Conservation (phyloP, 2,888 invertebrate species). For the Ichneumoninae sp. region DNA sequence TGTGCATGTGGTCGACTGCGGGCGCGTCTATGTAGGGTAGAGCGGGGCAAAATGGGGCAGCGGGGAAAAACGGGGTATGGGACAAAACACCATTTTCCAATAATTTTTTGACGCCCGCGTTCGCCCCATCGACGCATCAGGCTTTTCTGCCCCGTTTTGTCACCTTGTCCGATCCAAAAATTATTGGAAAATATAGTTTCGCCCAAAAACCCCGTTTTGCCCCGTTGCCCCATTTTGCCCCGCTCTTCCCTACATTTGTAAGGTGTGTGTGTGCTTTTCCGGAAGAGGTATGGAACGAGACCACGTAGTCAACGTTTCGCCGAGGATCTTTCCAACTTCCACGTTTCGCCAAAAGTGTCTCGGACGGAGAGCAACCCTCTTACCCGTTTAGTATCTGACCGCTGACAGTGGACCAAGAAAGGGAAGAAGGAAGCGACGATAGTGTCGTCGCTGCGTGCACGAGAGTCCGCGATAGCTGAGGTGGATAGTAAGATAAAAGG, state of each 20-base stretch:
- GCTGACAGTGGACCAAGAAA: constrained; percentile 11
- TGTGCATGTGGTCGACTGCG: not conserved
- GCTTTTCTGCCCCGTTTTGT: too few species aligned
- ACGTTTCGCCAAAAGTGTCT: constrained; percentile 56
- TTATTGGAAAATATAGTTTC: too few species aligned
- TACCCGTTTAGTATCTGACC: constrained; percentile 49
- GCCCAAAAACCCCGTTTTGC: too few species aligned
- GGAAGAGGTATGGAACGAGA: constrained; percentile 19
- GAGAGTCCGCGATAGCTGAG: constrained; percentile 8
- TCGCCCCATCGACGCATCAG: too few species aligned
- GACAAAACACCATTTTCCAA: too few species aligned
- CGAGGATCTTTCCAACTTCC: constrained; percentile 45
- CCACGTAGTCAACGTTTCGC: constrained; percentile 56
- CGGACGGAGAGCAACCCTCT: constrained; percentile 54
- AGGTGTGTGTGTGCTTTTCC: not conserved
- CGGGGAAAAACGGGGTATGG: too few species aligned
- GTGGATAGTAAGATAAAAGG: constrained; percentile 47
- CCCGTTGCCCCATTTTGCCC: too few species aligned
- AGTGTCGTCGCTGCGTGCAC: constrained; percentile 26
- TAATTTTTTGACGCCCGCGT: too few species aligned
- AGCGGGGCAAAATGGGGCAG: too few species aligned
- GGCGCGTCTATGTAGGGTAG: not conserved
- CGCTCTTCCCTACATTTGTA: not conserved
- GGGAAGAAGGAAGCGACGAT: constrained; percentile 38
- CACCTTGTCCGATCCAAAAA: too few species aligned